Evolutionary conservation across 2,113 vertebrate species (phyloP), one percentile per base, ranked within the genome.

Genomic region (Sinocyclocheilus maitianheensis): DNA sequence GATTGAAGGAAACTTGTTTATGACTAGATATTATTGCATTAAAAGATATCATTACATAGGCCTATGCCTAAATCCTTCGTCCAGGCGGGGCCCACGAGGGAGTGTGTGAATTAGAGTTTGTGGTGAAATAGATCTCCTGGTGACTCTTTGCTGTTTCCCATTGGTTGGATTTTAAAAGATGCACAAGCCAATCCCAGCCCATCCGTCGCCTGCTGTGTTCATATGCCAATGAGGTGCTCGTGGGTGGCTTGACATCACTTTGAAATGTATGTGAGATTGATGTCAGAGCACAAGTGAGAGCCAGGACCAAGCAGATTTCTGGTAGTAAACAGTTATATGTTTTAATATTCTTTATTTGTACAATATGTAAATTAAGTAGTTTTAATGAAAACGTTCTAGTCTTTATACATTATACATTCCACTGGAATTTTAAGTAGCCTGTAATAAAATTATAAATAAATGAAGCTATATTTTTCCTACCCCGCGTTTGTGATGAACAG

Each of bases 151-250:
- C 75, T 60, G 37, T 53, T 80, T 69, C 76, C 84, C 46, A 90
- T 90, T 90, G 86, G 90, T 75, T 55, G 86, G 11, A 53, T 83
- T 91, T 91, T 90, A 87, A 89, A 90, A 85, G 75, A 75, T 79
- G 84, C 84, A 58, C 14, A 63, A 65, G 76, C 85, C 86, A 89
- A 77, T 55, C 63, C 43, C 72, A 71, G 34, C 51, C 40, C 24
- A 43, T 58, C 78, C 77, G 48, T 90, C 37, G 46, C 83, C 69
- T 75, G 72, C 78, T 74, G 78, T 63, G 80, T 85, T 75, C 83
- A 87, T 53, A 89, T 87, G 88, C 74, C 84, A 91, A 91, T 87
- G 34, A 65, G 48, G 24, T 77, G 76, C 37, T 85, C 6, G 72
- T 69, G 55, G 72, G 53, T 86, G 46, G 83, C 37, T 80, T 71